Base-by-base conservation (phyloP, 2,797 vertebrate species). In the Knipowitschia caucasica region DNA sequence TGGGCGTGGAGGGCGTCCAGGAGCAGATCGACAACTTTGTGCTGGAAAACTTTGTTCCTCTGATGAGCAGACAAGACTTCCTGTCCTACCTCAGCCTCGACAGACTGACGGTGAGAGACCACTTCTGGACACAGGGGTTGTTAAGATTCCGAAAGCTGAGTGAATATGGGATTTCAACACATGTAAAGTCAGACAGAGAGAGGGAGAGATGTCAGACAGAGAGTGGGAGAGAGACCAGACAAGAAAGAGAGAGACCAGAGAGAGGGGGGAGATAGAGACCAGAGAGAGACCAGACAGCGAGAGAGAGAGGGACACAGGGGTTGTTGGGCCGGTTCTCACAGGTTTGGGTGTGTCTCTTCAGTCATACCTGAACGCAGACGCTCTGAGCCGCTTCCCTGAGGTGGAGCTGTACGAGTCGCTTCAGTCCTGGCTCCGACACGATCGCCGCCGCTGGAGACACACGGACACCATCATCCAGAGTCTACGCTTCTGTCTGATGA, bases 401-500 rank as follows among this genome's bases (percentile, higher is more conserved):
- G 95, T 98, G 70, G 95, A 99, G 86, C 89, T 99, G 71, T 99
- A 98, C 20, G 96, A 99, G 85, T 93, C 95, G 2, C 95, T 98
- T 59, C 95, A 98, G 92, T 86, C 94, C 63, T 99, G 96, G 96
- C 91, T 99, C 50, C 90, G 96, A 57, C 96, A 99, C 56, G 96
- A 99, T 89, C 92, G 96, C 77, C 93, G 96, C 70, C 95, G 96
- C 71, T 99, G 96, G 96, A 90, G 96, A 73, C 96, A 99, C 89
- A 97, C 96, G 2, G 96, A 99, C 88, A 90, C 93, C 81, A 93
- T 99, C 71, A 94, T 98, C 82, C 96, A 97, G 89, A 98, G 96
- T 73, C 90, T 98, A 86, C 95, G 96, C 84, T 99, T 99, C 92
- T 95, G 95, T 81, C 94, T 99, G 90, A 99, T 99, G 96, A 96